phyloP scores from a whole-genome alignment of 2,888 invertebrate genomes.

The Protophormia terraenovae region DNA sequence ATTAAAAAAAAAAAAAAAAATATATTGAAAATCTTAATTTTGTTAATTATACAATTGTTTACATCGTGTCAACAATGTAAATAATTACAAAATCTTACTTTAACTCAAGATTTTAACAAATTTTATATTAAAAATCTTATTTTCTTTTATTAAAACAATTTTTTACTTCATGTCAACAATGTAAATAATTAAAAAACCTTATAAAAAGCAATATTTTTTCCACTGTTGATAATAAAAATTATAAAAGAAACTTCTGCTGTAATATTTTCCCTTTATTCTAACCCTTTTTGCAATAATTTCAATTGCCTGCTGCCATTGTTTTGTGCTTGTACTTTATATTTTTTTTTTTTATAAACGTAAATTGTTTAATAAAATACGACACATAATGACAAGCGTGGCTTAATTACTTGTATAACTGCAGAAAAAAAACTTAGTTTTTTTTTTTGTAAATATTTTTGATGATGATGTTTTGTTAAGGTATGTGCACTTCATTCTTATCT shows the following conservation, averaged over 20 bases:
- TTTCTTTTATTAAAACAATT: no score
- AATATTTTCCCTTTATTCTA: no score
- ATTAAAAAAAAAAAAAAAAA: no score
- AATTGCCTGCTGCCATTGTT: not conserved
- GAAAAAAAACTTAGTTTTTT: constrained; percentile 7
- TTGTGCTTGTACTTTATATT: constrained; percentile 4
- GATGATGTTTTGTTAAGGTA: constrained; percentile 39
- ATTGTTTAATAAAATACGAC: constrained; percentile 44
- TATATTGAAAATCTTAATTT: no score
- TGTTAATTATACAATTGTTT: not conserved
- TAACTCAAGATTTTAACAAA: not conserved
- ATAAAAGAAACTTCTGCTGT: no score
- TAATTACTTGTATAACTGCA: constrained; percentile 46
- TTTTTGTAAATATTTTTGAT: constrained; percentile 32
- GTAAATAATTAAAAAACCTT: not conserved
- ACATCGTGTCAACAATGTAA: constrained; percentile 1
- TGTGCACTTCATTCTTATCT: constrained; percentile 44
- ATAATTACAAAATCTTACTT: not conserved
- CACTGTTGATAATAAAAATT: no score
- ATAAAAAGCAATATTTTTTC: no score
- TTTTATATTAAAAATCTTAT: not conserved
- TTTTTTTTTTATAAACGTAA: constrained; percentile 51
- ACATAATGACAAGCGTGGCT: constrained; percentile 64
- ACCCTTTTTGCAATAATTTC: not conserved
- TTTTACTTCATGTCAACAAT: constrained; percentile 1